phyloP scores from a whole-genome alignment of 35 echinoderm and acorn worm species.

The Apostichopus californicus region DNA sequence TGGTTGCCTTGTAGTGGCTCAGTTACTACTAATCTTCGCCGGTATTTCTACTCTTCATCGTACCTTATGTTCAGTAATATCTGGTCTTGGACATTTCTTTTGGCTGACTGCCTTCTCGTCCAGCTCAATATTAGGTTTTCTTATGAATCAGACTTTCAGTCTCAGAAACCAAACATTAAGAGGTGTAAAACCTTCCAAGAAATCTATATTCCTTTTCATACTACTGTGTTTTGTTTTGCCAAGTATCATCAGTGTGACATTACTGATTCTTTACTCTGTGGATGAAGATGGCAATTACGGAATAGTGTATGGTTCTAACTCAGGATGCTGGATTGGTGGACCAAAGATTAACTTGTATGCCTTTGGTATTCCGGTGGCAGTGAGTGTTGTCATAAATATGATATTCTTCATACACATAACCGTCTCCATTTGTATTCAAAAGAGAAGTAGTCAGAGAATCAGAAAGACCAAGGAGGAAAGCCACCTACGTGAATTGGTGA shows the following conservation, averaged over 20 bases:
- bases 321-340: slow-evolving; percentile 53
- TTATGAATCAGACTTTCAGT: slow-evolving; percentile 25
- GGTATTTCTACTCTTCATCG: neutral
- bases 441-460: neutral
- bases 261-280: slow-evolving; percentile 16
- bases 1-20: neutral
- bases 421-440: neutral
- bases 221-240: neutral
- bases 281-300: neutral
- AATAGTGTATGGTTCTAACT: slow-evolving; percentile 7
- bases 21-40: slow-evolving; percentile 4
- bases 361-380: slow-evolving; percentile 40
- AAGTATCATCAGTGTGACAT: neutral
- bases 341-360: neutral
- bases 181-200: neutral
- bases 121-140: neutral
- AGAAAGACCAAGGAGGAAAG: neutral
- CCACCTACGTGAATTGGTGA: neutral
- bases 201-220: neutral
- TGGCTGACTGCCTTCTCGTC: slow-evolving; percentile 24
- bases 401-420: too few relatives aligned
- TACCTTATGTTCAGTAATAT: neutral
- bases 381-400: neutral
- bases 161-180: neutral
- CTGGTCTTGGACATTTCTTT: slow-evolving; percentile 28